Percentiles rank a stretch among this genome's conserved stretches.
phyloP scores from a whole-genome alignment of 1,140 invertebrate genomes.

The Bombus consobrinus region DNA sequence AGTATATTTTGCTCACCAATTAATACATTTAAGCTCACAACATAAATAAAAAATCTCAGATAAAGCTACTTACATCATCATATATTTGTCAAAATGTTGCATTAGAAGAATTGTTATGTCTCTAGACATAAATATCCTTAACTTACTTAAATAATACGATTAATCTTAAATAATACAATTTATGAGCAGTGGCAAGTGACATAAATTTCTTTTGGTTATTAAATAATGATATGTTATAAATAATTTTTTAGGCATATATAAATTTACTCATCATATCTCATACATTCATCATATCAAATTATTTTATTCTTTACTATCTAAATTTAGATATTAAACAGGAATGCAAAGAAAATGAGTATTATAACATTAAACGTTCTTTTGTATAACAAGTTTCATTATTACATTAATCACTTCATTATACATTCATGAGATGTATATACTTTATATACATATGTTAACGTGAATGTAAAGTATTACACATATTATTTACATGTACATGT shows the following conservation, averaged over 20 bases:
- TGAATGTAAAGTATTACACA: slow-evolving; percentile 14
- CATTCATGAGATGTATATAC: slow-evolving; percentile 17
- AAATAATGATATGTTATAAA: slow-evolving; percentile 45
- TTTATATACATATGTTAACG: slow-evolving; percentile 38
- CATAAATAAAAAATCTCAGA: slow-evolving; percentile 48
- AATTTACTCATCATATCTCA: slow-evolving; percentile 3
- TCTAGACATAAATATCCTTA: slow-evolving; percentile 8
- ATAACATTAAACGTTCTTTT: neutral
- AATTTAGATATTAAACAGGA: slow-evolving; percentile 14
- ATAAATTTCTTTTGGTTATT: slow-evolving; percentile 18
- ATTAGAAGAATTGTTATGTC: slow-evolving; percentile 15
- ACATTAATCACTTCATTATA: slow-evolving; percentile 28
- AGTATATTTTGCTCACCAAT: slow-evolving; percentile 32
- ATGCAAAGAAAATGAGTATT: slow-evolving; percentile 7
- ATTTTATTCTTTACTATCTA: neutral
- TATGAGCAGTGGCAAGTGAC: slow-evolving; percentile 31
- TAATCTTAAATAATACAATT: slow-evolving; percentile 36
- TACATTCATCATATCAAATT: slow-evolving; percentile 3
- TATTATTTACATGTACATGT: slow-evolving; percentile 30
- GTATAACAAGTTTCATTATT: slow-evolving; percentile 16
- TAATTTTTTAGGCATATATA: slow-evolving; percentile 22
- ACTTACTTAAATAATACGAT: slow-evolving; percentile 33
- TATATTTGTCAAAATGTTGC: slow-evolving; percentile 17
- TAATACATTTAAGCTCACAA: slow-evolving; percentile 39
- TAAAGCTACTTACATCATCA: slow-evolving; percentile 31